Conservation (phyloP, 2,797 vertebrate species). For the Hipposideros larvatus region DNA sequence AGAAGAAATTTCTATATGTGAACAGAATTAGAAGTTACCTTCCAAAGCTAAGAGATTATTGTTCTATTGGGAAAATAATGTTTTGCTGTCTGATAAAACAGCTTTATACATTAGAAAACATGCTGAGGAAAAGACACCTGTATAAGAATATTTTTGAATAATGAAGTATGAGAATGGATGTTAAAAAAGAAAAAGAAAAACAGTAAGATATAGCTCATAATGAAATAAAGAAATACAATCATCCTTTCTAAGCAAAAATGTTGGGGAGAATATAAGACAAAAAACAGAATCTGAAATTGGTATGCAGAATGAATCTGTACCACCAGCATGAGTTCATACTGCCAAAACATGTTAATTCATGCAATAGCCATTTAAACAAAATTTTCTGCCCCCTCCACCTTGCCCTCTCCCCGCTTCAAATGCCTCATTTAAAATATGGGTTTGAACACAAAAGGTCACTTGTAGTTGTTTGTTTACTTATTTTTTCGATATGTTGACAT, state of each 20-base stretch:
- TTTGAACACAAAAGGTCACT: neutral
- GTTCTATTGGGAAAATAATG: neutral
- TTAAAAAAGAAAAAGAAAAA: neutral
- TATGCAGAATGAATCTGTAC: neutral
- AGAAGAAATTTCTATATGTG: neutral
- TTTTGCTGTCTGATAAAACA: neutral
- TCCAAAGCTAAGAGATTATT: neutral
- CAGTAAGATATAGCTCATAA: neutral
- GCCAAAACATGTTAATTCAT: neutral
- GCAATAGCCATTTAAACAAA: neutral
- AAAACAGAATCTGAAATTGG: slow-evolving; percentile 6
- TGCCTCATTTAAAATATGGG: neutral
- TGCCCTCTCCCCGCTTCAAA: fast-evolving
- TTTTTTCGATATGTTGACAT: neutral
- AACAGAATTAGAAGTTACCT: neutral
- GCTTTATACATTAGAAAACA: neutral
- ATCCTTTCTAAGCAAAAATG: neutral
- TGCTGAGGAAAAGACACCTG: neutral
- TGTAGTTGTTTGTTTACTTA: neutral
- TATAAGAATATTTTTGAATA: neutral
- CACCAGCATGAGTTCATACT: neutral
- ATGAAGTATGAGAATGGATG: neutral
- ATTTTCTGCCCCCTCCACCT: fast-evolving
- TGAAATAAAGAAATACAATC: neutral
- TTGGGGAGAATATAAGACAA: neutral